phyloP scores from a whole-genome alignment of 2,797 vertebrate species.

The Manis pentadactyla region DNA sequence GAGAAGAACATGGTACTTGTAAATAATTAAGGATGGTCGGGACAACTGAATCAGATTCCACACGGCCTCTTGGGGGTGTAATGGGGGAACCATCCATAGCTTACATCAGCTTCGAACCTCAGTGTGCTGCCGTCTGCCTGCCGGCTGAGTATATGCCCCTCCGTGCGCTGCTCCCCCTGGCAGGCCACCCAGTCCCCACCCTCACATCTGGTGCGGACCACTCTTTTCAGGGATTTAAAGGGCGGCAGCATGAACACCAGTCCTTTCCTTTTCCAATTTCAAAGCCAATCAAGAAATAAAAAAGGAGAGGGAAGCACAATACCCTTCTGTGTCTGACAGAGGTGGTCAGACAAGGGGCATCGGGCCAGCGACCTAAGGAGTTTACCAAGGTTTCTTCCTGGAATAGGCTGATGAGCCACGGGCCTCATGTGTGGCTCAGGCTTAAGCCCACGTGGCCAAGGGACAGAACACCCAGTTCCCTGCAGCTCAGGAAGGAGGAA shows the following conservation, averaged over 20 bases:
- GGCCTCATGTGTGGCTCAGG: fast-evolving
- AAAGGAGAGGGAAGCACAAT: fast-evolving
- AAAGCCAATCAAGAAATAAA: background rate
- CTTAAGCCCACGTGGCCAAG: fast-evolving
- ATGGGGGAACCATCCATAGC: fast-evolving
- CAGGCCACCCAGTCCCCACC: fast-evolving
- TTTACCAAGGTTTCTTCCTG: fast-evolving
- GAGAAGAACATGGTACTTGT: background rate
- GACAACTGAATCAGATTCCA: background rate
- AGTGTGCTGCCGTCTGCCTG: fast-evolving
- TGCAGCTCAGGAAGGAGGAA: fast-evolving
- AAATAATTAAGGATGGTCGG: fast-evolving
- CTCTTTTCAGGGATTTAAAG: fast-evolving
- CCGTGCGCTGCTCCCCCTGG: fast-evolving
- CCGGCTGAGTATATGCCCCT: fast-evolving
- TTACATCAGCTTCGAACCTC: too few species aligned
- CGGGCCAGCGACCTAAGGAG: too few species aligned
- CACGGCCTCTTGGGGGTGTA: fast-evolving
- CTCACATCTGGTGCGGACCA: fast-evolving
- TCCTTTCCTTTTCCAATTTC: background rate
- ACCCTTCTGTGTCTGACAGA: background rate
- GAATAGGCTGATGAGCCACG: fast-evolving
- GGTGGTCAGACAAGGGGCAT: too few species aligned
- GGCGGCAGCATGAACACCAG: fast-evolving
- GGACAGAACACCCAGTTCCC: fast-evolving